A percentile compares a stretch with the other conserved stretches of the same genome.
Conservation (phyloP, 2,113 vertebrate species). For the Labrus mixtus region DNA sequence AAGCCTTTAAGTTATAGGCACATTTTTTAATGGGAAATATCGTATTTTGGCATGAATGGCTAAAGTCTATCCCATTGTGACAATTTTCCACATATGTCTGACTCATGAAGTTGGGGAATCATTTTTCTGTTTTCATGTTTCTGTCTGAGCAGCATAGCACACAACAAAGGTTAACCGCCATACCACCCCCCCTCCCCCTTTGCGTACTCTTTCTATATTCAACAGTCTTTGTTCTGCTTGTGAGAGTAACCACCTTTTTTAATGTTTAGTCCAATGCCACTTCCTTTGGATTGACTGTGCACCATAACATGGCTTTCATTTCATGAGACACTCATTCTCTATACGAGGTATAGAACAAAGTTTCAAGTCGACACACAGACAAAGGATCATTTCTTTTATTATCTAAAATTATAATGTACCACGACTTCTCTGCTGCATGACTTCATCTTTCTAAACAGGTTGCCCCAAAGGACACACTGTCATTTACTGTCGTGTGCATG, state of each 20-base stretch:
- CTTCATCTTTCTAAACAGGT: not conserved
- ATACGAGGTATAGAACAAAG: not conserved
- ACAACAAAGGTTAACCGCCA: slow-evolving; percentile 38
- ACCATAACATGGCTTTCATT: slow-evolving; percentile 13
- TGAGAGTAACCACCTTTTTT: not conserved
- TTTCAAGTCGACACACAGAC: not conserved
- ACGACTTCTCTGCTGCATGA: not conserved
- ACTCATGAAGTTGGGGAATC: not conserved
- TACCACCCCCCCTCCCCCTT: not conserved
- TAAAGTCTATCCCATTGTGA: not conserved
- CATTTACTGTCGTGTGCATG: not conserved
- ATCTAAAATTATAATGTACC: not conserved
- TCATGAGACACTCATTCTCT: slow-evolving; percentile 13
- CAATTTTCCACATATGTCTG: not conserved
- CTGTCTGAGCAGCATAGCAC: not conserved
- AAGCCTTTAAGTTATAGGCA: not conserved
- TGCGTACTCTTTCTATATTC: too few species aligned
- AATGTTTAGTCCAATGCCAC: not conserved
- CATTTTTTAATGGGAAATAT: not conserved
- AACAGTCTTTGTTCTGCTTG: slow-evolving; percentile 2
- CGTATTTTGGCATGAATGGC: not conserved
- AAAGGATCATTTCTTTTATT: not conserved
- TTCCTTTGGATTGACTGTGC: slow-evolving; percentile 24
- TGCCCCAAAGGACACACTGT: not conserved
- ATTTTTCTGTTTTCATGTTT: too few species aligned